These are phyloP conservation scores for Brachyrhaphis roseni DNA, from an alignment of 2,797 vertebrate genomes.

Conservation along the genomic window DNA sequence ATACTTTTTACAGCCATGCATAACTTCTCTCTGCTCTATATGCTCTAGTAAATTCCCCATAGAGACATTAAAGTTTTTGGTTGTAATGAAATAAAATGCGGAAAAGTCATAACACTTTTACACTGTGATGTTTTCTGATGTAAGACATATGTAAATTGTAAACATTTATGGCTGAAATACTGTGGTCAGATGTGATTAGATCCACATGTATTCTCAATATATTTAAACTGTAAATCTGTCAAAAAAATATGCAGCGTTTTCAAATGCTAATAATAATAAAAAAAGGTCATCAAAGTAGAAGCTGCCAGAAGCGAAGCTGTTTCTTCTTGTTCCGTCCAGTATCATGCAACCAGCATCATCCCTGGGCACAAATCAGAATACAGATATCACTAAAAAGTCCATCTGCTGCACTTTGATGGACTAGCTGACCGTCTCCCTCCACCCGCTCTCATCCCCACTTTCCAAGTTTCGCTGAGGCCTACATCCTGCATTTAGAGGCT, in stretches of 20 bases:
- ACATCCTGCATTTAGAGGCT: constrained; percentile 82
- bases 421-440: constrained; percentile 59
- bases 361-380: constrained; percentile 53
- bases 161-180: background rate
- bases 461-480: constrained; percentile 70
- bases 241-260: background rate
- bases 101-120: background rate
- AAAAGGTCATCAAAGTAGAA: background rate
- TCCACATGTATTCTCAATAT: background rate
- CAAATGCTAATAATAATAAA: background rate
- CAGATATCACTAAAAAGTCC: constrained; percentile 58
- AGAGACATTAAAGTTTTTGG: background rate
- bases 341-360: constrained; percentile 40
- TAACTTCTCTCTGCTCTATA: background rate
- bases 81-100: background rate
- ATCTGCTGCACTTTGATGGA: constrained; percentile 62
- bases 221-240: background rate
- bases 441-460: constrained; percentile 49
- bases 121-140: background rate
- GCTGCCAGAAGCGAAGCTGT: constrained; percentile 44
- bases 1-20: background rate
- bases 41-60: background rate
- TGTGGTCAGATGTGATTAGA: background rate
- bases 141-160: background rate
- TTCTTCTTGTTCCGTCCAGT: constrained; percentile 38